These are phyloP conservation scores for Cordilura impudica DNA, from an alignment of 2,888 invertebrate genomes.

Conservation along the genomic window DNA sequence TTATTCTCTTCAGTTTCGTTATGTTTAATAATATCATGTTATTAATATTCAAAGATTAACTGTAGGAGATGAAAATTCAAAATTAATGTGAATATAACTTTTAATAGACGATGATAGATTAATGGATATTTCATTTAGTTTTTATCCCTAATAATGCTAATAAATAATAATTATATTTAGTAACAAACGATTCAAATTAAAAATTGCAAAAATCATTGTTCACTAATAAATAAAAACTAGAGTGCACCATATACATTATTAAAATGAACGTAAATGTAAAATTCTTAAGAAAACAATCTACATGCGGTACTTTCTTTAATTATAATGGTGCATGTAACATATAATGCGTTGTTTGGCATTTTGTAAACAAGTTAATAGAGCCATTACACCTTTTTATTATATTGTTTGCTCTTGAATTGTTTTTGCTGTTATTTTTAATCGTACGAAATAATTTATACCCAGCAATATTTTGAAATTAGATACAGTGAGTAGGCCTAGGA, in stretches of 20 bases:
- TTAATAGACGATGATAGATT: neutral
- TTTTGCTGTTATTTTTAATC: neutral
- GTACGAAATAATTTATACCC: neutral
- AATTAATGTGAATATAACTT: neutral
- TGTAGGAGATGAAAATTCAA: neutral
- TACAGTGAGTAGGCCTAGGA: too few relatives aligned
- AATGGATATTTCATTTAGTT: too few relatives aligned
- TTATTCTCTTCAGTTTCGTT: neutral
- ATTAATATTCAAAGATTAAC: neutral
- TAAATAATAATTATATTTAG: too few relatives aligned
- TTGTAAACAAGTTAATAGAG: neutral
- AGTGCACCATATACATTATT: too few relatives aligned
- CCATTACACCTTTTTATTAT: slow-evolving; percentile 2
- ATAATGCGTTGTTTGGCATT: slow-evolving; percentile 16
- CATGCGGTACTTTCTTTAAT: neutral
- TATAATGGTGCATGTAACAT: neutral
- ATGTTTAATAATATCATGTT: neutral
- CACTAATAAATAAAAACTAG: too few relatives aligned
- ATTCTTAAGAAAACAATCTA: slow-evolving; percentile 5
- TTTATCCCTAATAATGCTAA: too few relatives aligned
- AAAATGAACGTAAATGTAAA: neutral
- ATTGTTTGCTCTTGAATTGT: neutral
- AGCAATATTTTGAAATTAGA: neutral
- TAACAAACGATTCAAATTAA: too few relatives aligned
- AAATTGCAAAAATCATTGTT: too few relatives aligned